Conservation (phyloP, 1,140 invertebrate genomes). For the Papilio xuthus region DNA sequence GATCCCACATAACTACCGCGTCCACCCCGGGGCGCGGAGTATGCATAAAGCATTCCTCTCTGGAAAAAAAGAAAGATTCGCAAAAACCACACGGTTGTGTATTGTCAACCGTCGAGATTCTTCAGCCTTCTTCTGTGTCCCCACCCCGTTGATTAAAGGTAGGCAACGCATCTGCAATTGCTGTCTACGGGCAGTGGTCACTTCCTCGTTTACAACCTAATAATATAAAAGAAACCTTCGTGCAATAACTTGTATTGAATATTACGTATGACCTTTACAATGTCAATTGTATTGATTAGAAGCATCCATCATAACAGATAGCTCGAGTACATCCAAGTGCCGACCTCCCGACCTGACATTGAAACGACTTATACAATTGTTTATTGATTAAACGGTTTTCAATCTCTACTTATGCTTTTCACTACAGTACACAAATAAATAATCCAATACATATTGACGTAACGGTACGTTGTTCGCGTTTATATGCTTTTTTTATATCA, state of each 20-base stretch:
- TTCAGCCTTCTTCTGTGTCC: too few species aligned
- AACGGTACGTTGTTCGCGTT: background rate
- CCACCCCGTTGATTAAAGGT: too few species aligned
- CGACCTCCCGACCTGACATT: background rate
- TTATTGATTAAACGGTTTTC: background rate
- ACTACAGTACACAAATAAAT: background rate
- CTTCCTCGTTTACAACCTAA: too few species aligned
- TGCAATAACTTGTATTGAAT: background rate
- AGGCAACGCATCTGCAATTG: too few species aligned
- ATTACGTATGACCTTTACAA: conserved; percentile 7
- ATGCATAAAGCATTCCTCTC: too few species aligned
- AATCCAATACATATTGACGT: background rate
- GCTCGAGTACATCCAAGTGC: background rate
- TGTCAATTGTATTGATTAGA: background rate
- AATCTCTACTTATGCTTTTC: background rate
- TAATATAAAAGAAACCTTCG: background rate
- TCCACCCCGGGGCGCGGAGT: too few species aligned
- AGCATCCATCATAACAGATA: background rate
- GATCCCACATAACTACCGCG: too few species aligned
- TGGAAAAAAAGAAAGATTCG: too few species aligned
- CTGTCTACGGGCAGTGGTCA: too few species aligned
- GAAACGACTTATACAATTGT: background rate
- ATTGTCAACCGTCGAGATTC: too few species aligned
- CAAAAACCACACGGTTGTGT: too few species aligned
- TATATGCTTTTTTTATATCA: too few species aligned